These are phyloP conservation scores for Phalacrocorax aristotelis DNA, from an alignment of 2,113 vertebrate species.

Conservation along the genomic window DNA sequence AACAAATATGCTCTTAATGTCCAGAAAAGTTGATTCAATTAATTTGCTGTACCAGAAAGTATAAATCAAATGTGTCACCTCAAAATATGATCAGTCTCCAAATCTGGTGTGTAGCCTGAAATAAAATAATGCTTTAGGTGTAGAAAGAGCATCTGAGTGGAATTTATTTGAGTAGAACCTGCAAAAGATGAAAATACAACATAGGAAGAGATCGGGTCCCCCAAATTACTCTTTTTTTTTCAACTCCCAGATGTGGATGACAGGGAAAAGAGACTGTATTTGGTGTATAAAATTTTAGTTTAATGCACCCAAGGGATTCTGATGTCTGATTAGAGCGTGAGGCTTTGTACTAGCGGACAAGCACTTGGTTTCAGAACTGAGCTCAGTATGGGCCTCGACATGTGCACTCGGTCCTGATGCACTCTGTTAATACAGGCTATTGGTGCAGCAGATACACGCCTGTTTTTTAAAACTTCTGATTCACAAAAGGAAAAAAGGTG, in stretches of 20 bases:
- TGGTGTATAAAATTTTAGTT: neutral
- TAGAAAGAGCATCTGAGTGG: neutral
- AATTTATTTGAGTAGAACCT: neutral
- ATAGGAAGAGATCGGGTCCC: neutral
- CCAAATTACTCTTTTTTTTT: neutral
- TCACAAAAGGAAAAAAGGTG: neutral
- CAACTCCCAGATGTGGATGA: neutral
- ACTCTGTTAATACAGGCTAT: neutral
- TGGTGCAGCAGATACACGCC: neutral
- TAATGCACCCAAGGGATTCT: neutral
- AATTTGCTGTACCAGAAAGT: neutral
- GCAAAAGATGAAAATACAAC: neutral
- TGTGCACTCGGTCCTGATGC: neutral
- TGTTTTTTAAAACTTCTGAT: constrained; percentile 9
- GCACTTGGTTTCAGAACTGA: neutral
- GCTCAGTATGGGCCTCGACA: neutral
- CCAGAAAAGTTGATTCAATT: neutral
- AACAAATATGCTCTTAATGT: neutral
- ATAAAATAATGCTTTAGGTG: neutral
- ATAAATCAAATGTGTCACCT: neutral
- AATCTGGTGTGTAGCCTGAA: neutral
- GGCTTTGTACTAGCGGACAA: neutral
- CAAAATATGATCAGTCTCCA: neutral
- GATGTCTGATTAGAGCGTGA: neutral
- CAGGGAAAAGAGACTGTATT: neutral